These are phyloP conservation scores for Tetragnatha montana DNA, from an alignment of 2,888 invertebrate species.

Conservation along the genomic window DNA sequence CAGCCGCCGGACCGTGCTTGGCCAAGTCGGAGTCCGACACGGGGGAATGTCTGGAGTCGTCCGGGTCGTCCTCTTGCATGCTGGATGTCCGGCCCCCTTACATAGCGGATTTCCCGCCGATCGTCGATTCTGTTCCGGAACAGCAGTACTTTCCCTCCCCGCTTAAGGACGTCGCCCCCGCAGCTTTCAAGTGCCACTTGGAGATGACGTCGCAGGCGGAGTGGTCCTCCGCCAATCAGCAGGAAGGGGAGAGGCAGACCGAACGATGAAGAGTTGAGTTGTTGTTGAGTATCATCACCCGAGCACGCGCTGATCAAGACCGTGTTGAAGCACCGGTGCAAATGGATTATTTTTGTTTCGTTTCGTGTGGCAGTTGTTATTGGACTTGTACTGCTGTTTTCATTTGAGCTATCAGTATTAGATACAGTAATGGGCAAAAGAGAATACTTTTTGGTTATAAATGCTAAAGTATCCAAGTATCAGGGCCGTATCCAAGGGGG, in stretches of 20 bases:
- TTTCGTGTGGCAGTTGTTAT: no score
- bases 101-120: constrained; percentile 11
- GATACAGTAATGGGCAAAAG: no score
- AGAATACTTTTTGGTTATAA: no score
- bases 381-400: no score
- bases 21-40: constrained; percentile 40
- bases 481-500: no score
- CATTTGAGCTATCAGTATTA: no score
- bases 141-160: not conserved
- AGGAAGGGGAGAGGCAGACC: constrained; percentile 10
- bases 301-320: no score
- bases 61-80: constrained; percentile 45
- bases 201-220: not conserved
- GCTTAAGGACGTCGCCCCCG: constrained; percentile 6
- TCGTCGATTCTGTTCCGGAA: not conserved
- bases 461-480: no score
- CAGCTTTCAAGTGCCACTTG: constrained; percentile 33
- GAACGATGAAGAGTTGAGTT: not conserved
- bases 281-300: no score
- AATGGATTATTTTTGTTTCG: no score
- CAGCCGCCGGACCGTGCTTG: constrained; percentile 5
- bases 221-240: constrained; percentile 18
- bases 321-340: no score
- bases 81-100: constrained; percentile 8
- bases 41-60: constrained; percentile 39